Base-by-base conservation (phyloP, 1,140 invertebrate species). In the Drosophila murphyi region DNA sequence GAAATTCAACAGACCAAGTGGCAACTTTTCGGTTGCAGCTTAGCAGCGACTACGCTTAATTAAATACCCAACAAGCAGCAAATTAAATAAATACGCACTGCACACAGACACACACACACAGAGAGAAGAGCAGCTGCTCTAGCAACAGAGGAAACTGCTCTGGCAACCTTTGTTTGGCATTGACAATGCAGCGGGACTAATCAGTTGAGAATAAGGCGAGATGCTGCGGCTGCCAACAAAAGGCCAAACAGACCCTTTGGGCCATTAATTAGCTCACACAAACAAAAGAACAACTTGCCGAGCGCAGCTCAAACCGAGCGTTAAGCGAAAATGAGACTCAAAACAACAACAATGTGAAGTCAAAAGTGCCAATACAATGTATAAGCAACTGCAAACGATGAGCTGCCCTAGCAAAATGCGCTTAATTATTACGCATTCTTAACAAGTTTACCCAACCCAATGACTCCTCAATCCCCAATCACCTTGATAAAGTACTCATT, bases 291-390 rank as follows among this genome's bases (percentile, higher is more conserved):
- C 76, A 87, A 67, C 65, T 79, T 59, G 68, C 56, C 45, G 41
- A 43, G 41, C 52, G 4, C 50, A 37, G 62, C 48, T 37, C 51
- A 61, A 62, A 12, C 48, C 47, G 31, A 69, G 56, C 64, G 61
- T 61, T 50, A 74, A 63, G 50, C 67, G 28, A 37, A 71, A 71
- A 56, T 35, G 45, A 68, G 52, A 67, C 43, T 55, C 57, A 51
- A 60, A 41, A 41, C 39, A 41, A 10, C 39, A 43, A 63, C 61
- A 78, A 82, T 51, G 50, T 80, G 63, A 77, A 78, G 71, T 72
- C 67, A 80, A 88, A 88, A 80, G 62, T 87, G 83, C 85, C 83
- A 80, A 87, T 80, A 80, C 85, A 87, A 83, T 80, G 80, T 88
- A 76, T 83, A 83, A 83, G 73, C 85, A 85, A 32, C 35, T 62